A percentile compares a stretch with the other conserved stretches of the same genome.
phyloP scores from a whole-genome alignment of 1,140 invertebrate genomes.

The Dreissena rostriformis region DNA sequence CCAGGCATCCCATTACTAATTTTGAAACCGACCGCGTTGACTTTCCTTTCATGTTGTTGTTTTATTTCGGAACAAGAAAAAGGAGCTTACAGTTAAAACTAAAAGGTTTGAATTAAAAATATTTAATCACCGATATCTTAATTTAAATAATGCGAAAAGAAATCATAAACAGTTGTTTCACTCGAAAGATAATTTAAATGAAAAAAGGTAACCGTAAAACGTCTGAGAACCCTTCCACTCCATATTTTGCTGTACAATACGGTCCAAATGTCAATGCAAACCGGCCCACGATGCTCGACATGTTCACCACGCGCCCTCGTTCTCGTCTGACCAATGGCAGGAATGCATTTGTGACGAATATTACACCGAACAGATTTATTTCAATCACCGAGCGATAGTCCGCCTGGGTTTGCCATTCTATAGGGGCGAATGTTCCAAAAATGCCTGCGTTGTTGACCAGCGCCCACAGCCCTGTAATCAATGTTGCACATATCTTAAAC shows the following conservation, averaged over 20 bases:
- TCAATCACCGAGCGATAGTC: slow-evolving; percentile 52
- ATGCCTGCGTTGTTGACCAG: slow-evolving; percentile 72
- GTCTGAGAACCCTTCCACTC: slow-evolving; percentile 67
- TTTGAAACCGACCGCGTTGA: no score
- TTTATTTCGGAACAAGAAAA: no score
- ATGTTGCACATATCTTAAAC: neutral
- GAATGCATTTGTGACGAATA: slow-evolving; percentile 63
- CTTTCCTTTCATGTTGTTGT: no score
- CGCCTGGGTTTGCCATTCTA: slow-evolving; percentile 58
- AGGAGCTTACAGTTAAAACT: no score
- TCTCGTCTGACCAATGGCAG: slow-evolving; percentile 64
- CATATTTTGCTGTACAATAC: slow-evolving; percentile 66
- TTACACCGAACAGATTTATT: slow-evolving; percentile 65
- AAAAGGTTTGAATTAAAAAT: no score
- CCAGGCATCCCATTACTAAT: no score
- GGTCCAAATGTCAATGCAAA: slow-evolving; percentile 47
- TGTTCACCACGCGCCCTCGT: slow-evolving; percentile 67
- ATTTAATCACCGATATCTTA: no score
- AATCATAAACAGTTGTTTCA: no score
- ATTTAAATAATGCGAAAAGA: no score
- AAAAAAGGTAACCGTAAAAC: slow-evolving; percentile 62
- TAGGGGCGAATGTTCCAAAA: slow-evolving; percentile 44
- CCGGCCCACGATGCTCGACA: slow-evolving; percentile 59
- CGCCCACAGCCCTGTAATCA: slow-evolving; percentile 65
- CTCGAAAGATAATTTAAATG: no score